Evolutionary conservation across 1,140 invertebrate genomes (phyloP), one percentile per base, ranked within the genome.

Genomic region (Drosophila santomea): DNA sequence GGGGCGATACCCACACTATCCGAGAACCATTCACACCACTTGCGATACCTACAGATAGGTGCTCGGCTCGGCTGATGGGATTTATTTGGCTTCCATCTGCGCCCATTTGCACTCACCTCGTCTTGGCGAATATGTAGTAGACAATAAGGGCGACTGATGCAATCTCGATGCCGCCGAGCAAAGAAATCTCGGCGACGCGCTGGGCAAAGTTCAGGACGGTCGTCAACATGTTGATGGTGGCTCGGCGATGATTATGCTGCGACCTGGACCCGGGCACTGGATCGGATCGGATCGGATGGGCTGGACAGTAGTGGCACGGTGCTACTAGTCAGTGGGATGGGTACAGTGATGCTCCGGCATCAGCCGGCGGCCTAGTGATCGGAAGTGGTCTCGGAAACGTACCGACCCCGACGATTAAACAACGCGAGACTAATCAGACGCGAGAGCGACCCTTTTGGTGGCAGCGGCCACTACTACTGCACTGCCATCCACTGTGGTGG

Each of bases 61-160:
- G 23, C 25, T 25, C 25, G 25, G 20, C 47, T 36, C 28, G 47
- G 60, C 51, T 68, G 51, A 68, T 64, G 23, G 64, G 59, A 75
- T 76, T 76, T 76, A 59, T 58, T 44, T 78, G 74, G 78, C 78
- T 82, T 85, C 83, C 54, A 73, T 56, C 63, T 54, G 12, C 47
- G 23, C 8, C 41, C 23, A 47, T 17, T 28, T 11, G 38, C 51
- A 88, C 85, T 84, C 74, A 92, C 91, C 91, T 92, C 57, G 91
- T 92, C 66, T 91, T 92, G 36, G 91, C 85, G 64, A 90, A 92
- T 56, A 92, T 74, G 56, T 89, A 92, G 67, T 92, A 92, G 15
- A 92, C 66, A 69, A 92, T 77, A 32, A 92, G 74, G 48, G 83
- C 88, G 45, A 91, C 80, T 57, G 91, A 92, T 69, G 88, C 85